Base-by-base conservation (phyloP, 2,888 invertebrate genomes). In the Magallana nippona region DNA sequence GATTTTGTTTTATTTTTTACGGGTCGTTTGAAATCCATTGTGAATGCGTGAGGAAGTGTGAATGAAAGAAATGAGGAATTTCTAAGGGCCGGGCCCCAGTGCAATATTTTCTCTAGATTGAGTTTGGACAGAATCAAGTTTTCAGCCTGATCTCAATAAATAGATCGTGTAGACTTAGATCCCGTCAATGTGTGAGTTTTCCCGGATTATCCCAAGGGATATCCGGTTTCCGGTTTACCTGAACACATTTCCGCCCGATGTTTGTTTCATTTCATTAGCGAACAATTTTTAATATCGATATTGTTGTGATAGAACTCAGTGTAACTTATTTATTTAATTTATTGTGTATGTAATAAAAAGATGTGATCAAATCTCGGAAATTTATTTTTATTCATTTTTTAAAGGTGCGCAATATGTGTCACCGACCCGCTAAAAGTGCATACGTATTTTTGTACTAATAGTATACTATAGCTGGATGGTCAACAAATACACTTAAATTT, bases 61-160 rank as follows among this genome's bases (percentile, higher is more conserved):
- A 11, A 44, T 17, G 17, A 60, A 22, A 32, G n/a, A 27, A n/a
- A 60, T 32, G 15, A 17, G 22, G 27, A n/a, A 78, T 55, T 55
- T n/a, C 17, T 81, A n/a, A 17, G 81, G 84, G 84, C 79, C 84
- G 82, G 84, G 78, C 78, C 84, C 82, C 55, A 63, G 84, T 84
- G 84, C 82, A 82, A 84, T 84, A 82, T 82, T 58, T 58, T 55
- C 58, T 81, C 57, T 62, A 19, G 62, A 60, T n/a, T 63, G 55
- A 19, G 63, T 71, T 60, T 13, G 57, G 58, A 60, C 44, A 55
- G 55, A 44, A 55, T 63, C 80, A 71, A 79, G 83, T 83, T 83
- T 83, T 83, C 83, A 79, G 71, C 71, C 62, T 83, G 83, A 83
- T 83, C 83, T 83, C 83, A 83, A 55, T 10, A 22, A 58, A 71